Evolutionary conservation across 2,797 vertebrate genomes (phyloP), one percentile per base, ranked within the genome.

Genomic region (Simalia tracyae): DNA sequence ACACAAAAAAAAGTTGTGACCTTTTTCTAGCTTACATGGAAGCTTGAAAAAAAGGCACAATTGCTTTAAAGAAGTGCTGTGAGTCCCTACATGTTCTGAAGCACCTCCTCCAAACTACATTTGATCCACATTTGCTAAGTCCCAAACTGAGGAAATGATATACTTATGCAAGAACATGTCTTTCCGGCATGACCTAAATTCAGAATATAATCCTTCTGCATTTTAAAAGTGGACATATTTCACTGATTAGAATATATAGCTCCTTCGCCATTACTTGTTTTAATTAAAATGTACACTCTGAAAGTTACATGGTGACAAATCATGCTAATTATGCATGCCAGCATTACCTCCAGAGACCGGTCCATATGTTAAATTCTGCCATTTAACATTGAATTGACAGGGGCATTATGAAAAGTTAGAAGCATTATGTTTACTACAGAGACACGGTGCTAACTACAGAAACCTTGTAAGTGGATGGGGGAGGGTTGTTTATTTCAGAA

Each of bases 221-320:
- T 88, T 93, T 96, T 90, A 96, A 46, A 95, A 95, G 94, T 92
- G 84, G 91, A 92, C 86, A 72, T 84, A 66, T 94, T 94, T 94
- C 93, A 7, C 63, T 93, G 90, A 50, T 90, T 95, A 92, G 90
- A 93, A 90, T 92, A 96, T 92, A 93, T 92, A 91, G 94, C 63
- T 91, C 87, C 95, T 95, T 95, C 90, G 84, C 86, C 17, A 93
- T 56, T 93, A 95, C 93, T 60, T 93, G 87, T 90, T 94, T 96
- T 95, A 96, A 97, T 97, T 96, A 96, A 96, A 96, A 92, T 92
- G 91, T 95, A 94, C 89, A 10, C 24, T 92, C 95, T 91, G 93
- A 95, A 96, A 97, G 94, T 90, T 96, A 89, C 91, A 84, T 1
- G 95, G 90, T 95, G 92, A 95, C 92, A 96, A 94, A 95, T 96